Conservation (phyloP, 2,888 invertebrate species). For the Nemapogon koenigi region DNA sequence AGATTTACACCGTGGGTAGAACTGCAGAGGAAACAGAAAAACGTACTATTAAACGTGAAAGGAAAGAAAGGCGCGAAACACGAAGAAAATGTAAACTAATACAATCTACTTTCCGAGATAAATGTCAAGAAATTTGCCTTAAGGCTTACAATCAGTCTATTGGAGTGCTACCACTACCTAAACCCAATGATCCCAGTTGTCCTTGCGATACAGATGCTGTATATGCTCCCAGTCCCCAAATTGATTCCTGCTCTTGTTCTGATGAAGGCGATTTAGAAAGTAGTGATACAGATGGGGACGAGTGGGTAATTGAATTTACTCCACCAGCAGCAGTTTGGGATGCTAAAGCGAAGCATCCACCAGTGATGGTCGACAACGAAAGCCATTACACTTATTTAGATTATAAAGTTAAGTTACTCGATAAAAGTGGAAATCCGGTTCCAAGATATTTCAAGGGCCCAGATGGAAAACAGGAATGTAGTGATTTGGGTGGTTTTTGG, state of each 20-base stretch:
- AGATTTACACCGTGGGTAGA: constrained; percentile 47
- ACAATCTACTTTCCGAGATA: constrained; percentile 50
- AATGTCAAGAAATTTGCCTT: constrained; percentile 53
- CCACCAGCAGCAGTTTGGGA: constrained; percentile 46
- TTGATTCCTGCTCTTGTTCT: constrained; percentile 54
- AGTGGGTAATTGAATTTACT: constrained; percentile 51
- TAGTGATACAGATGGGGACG: constrained; percentile 50
- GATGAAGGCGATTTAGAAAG: constrained; percentile 37
- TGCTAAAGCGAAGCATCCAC: constrained; percentile 41
- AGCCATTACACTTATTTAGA: constrained; percentile 47
- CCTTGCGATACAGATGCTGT: constrained; percentile 34
- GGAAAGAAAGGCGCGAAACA: constrained; percentile 44
- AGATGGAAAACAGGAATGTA: constrained; percentile 48
- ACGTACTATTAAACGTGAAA: constrained; percentile 39
- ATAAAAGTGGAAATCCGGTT: constrained; percentile 45
- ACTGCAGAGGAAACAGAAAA: constrained; percentile 42
- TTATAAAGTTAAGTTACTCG: constrained; percentile 47
- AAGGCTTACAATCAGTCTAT: constrained; percentile 57
- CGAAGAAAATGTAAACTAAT: constrained; percentile 43
- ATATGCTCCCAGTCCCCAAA: constrained; percentile 24
- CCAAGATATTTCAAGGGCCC: constrained; percentile 48
- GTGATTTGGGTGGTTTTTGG: constrained; percentile 55
- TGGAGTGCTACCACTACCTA: constrained; percentile 41
- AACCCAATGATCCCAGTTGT: constrained; percentile 44
- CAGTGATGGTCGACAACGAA: constrained; percentile 27